Evolutionary conservation across 2,797 vertebrate genomes (phyloP).

Genomic region (Notamacropus eugenii): DNA sequence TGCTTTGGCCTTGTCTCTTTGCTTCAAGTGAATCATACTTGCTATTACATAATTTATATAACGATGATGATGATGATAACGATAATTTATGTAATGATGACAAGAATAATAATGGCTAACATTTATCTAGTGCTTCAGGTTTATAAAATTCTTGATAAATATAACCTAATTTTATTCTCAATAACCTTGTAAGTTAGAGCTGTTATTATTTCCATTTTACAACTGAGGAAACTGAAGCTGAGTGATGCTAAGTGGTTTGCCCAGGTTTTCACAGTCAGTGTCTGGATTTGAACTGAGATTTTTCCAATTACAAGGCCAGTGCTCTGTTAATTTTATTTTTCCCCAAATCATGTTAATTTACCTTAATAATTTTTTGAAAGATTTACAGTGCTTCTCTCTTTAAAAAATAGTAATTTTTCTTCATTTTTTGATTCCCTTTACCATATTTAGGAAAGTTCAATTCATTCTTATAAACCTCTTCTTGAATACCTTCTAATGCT

Average conservation of each 20-base stretch:
- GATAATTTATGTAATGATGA: neutral
- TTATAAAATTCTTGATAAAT: neutral
- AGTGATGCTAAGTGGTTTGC: neutral
- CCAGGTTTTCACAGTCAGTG: neutral
- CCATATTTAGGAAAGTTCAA: neutral
- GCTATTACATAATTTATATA: neutral
- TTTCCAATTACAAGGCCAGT: neutral
- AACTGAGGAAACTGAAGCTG: neutral
- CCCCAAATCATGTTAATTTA: neutral
- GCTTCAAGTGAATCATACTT: neutral
- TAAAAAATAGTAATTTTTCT: neutral
- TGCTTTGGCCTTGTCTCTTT: neutral
- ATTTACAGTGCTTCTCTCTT: neutral
- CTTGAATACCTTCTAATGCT: neutral
- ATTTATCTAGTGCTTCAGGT: neutral
- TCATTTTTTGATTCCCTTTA: neutral
- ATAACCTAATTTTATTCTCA: neutral
- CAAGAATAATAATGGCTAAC: neutral
- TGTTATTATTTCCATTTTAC: neutral
- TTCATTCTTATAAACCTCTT: neutral
- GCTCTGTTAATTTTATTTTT: neutral
- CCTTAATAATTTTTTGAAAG: neutral
- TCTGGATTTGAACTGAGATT: neutral
- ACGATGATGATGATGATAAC: neutral
- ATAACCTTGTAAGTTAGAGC: neutral